Evolutionary conservation across 1,140 invertebrate genomes (phyloP), one percentile per base, ranked within the genome.

Genomic region (Calosoma granatense): DNA sequence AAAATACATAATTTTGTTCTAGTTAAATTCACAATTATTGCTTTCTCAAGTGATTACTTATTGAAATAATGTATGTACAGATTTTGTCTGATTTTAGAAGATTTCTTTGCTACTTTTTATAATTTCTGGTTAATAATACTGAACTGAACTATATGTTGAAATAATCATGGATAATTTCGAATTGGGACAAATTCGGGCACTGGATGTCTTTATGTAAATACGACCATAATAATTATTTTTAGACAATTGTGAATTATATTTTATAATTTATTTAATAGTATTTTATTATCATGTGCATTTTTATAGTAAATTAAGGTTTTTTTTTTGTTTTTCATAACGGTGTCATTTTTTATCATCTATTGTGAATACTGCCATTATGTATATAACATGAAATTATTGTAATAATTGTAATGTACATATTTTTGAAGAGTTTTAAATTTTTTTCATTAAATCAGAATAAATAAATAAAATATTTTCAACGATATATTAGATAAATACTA

Each of bases 171-270:
- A n/a, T n/a, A n/a, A n/a, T n/a, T n/a, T n/a, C n/a, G n/a, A n/a
- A 59, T 62, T 65, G 60, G 17, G 9, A 47, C 4, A 17, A 12
- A 47, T 11, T 11, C 17, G 6, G 41, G 15, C 41, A 47, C 41
- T 47, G 41, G 41, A 11, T 47, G 41, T n/a, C 15, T 17, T 4
- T 47, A 17, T 47, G 17, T 17, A 47, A 12, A 47, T 47, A 12
- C 17, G 17, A 47, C 9, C 6, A 47, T 47, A 12, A 12, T 12
- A 4, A 47, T 11, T 11, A 4, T 47, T 47, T 47, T 47, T 47
- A 47, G 41, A 12, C 17, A 9, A 47, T 47, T 47, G 41, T 47
- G 41, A 47, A 47, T 12, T 47, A 47, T 47, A 17, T 47, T 47
- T 47, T 47, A 47, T 47, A 47, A 47, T 47, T 47, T 47, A 47